A percentile compares a stretch with the other conserved stretches of the same genome.
phyloP scores from a whole-genome alignment of 2,888 invertebrate genomes.

The Chymomyza fuscimana region DNA sequence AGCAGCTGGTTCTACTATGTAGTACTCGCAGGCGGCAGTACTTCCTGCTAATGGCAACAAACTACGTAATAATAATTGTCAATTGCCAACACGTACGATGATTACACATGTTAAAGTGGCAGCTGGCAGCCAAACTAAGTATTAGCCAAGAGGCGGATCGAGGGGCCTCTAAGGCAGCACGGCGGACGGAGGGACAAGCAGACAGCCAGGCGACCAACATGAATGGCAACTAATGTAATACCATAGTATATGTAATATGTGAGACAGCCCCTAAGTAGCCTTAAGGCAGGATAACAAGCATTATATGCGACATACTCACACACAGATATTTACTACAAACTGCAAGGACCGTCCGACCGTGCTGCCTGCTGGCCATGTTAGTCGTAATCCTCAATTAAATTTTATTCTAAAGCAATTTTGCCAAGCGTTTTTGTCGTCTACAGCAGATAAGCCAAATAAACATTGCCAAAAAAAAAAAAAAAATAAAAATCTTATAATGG shows the following conservation, averaged over 20 bases:
- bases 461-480: slow-evolving; percentile 36
- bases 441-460: slow-evolving; percentile 69
- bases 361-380: background rate
- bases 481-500: slow-evolving; percentile 42
- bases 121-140: slow-evolving; percentile 45
- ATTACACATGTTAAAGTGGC: slow-evolving; percentile 66
- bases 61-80: slow-evolving; percentile 72
- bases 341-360: background rate
- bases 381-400: slow-evolving; percentile 76
- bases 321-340: background rate
- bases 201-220: slow-evolving; percentile 14
- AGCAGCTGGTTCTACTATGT: slow-evolving; percentile 29
- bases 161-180: background rate
- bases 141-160: background rate
- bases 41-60: slow-evolving; percentile 68
- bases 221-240: slow-evolving; percentile 60
- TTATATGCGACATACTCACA: slow-evolving; percentile 57
- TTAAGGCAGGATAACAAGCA: slow-evolving; percentile 72
- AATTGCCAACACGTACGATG: slow-evolving; percentile 72
- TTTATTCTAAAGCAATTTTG: slow-evolving; percentile 76
- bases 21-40: slow-evolving; percentile 43
- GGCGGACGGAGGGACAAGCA: slow-evolving; percentile 6
- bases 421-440: slow-evolving; percentile 62
- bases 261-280: slow-evolving; percentile 74
- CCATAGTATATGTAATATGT: slow-evolving; percentile 61